phyloP scores from a whole-genome alignment of 2,888 invertebrate species.

The Opisthograptis luteolata region DNA sequence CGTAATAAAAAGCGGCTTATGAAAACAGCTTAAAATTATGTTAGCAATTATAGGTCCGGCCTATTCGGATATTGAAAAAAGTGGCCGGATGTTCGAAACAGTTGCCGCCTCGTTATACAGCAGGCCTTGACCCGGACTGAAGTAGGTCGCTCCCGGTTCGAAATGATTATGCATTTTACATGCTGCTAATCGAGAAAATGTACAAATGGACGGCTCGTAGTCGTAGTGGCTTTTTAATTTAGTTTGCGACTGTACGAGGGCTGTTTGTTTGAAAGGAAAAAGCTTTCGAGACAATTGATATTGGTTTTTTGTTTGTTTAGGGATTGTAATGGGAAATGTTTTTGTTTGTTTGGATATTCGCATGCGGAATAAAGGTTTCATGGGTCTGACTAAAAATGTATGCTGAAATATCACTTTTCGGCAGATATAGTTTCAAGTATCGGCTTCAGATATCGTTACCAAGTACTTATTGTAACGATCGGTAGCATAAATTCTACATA shows the following conservation, averaged over 20 bases:
- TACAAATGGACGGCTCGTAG: slow-evolving; percentile 30
- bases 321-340: neutral
- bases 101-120: slow-evolving; percentile 3
- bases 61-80: neutral
- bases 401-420: too few species aligned
- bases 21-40: too few species aligned
- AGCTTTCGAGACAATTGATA: slow-evolving; percentile 12
- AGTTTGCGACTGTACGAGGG: slow-evolving; percentile 10
- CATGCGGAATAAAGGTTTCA: too few species aligned
- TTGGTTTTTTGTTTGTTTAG: neutral
- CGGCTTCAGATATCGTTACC: too few species aligned
- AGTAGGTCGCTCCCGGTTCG: slow-evolving; percentile 51
- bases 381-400: too few species aligned
- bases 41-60: too few species aligned
- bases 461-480: too few species aligned
- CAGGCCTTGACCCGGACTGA: slow-evolving; percentile 53
- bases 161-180: slow-evolving; percentile 58
- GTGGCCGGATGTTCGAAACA: neutral
- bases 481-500: too few species aligned
- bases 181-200: slow-evolving; percentile 47
- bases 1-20: too few species aligned
- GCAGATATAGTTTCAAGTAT: too few species aligned
- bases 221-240: slow-evolving; percentile 13
- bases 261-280: slow-evolving; percentile 6
- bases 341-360: too few species aligned